Percentiles rank a stretch among this genome's conserved stretches.
Conservation (phyloP, 2,797 vertebrate genomes). For the Pelobates cultripes region DNA sequence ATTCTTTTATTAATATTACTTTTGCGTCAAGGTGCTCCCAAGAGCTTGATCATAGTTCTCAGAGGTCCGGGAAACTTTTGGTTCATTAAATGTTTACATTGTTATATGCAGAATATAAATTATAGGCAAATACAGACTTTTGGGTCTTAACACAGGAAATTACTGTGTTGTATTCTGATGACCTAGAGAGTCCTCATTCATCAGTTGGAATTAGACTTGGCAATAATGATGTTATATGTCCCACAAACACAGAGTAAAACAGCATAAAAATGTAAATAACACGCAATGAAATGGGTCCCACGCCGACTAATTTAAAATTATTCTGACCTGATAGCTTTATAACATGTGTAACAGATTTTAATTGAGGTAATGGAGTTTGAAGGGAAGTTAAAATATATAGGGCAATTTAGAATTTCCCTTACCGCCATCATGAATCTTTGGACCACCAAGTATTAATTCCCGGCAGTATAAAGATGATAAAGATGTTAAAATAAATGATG, state of each 20-base stretch:
- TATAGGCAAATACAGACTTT: background rate
- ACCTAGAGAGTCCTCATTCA: background rate
- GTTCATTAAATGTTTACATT: background rate
- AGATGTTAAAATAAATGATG: no score
- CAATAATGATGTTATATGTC: background rate
- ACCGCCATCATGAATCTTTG: no score
- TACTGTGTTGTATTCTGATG: background rate
- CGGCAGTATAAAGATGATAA: no score
- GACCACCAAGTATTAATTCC: no score
- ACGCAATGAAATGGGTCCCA: background rate
- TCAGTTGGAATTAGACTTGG: background rate
- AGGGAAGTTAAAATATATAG: no score
- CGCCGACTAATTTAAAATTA: background rate
- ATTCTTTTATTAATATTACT: conserved; percentile 5
- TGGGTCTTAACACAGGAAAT: background rate
- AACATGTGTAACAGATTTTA: background rate
- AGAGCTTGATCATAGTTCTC: conserved; percentile 12
- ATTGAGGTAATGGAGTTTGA: background rate
- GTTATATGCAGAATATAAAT: background rate
- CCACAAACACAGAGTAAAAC: background rate
- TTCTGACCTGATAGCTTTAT: background rate
- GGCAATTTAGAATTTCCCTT: no score
- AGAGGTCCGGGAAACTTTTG: background rate
- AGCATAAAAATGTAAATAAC: background rate
- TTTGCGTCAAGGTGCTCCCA: conserved; percentile 18